Evolutionary conservation across 2,797 vertebrate genomes (phyloP), one percentile per base, ranked within the genome.

Genomic region (Falco rusticolus): DNA sequence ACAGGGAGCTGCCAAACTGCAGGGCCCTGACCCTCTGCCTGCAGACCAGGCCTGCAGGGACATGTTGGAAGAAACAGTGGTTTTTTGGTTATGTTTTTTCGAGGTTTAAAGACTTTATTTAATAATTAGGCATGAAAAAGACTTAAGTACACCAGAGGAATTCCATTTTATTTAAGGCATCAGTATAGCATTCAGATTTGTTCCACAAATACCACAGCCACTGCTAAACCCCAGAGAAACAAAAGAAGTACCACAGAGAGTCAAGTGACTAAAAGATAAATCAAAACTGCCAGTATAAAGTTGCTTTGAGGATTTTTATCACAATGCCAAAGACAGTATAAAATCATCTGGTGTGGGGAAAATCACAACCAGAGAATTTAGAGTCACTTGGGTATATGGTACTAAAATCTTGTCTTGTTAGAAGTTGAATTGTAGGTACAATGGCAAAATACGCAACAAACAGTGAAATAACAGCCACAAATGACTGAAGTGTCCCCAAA

Each of bases 1-100:
- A n/a, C 4, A 19, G 48, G 48, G 21, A 57, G 29, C 41, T 25
- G 18, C 24, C 16, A 11, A 24, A 16, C 37, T 2, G 0, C n/a
- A 54, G 34, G 37, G 12, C 39, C 13, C 15, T 3, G 2, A 29
- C 37, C 29, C 41, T 75, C 15, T 33, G 33, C 26, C 48, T 43
- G 25, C 43, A 71, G 18, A 33, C 1, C 0, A 34, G 66, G n/a
- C 12, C 34, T 78, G 45, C 13, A 4, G 4, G 16, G 63, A 7
- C 39, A 61, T 18, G 24, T 14, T 50, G 41, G 28, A 33, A 21
- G 29, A 47, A 61, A 29, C 16, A 37, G 26, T 17, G 17, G 3
- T 0, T 2, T 39, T 60, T 64, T 2, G 0, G 6, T 26, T 21
- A 37, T 37, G 31, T 45, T 75, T 79, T 75, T 59, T 68, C 15